phyloP scores from a whole-genome alignment of 2,888 invertebrate genomes.

The Neoascia interrupta region DNA sequence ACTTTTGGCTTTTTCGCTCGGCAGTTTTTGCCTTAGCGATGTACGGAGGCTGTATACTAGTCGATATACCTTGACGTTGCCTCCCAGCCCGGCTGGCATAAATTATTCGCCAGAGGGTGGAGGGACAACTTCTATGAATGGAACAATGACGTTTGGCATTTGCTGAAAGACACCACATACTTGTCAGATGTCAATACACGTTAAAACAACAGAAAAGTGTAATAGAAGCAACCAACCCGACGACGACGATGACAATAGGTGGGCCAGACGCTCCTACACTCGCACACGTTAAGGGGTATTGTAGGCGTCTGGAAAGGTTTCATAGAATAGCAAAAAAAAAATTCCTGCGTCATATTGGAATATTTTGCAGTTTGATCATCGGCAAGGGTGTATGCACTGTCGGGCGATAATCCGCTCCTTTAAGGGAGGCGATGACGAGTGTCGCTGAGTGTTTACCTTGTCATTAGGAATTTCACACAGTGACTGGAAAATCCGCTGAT shows the following conservation, averaged over 20 bases:
- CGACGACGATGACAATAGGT: not conserved
- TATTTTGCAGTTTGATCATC: too few relatives aligned
- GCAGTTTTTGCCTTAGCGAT: too few relatives aligned
- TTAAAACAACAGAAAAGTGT: conserved; percentile 6
- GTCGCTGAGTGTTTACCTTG: conserved; percentile 25
- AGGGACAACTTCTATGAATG: not conserved
- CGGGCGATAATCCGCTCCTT: not conserved
- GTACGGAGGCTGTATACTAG: too few relatives aligned
- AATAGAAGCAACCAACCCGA: not conserved
- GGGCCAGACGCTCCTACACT: too few relatives aligned
- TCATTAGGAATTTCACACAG: conserved; percentile 46
- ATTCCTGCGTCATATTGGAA: conserved; percentile 35
- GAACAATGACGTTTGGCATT: conserved; percentile 13
- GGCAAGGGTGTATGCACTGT: conserved; percentile 8
- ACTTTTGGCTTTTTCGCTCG: conserved; percentile 18
- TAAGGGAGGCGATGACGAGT: conserved; percentile 1
- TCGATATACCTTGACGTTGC: too few relatives aligned
- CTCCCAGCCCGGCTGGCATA: not conserved
- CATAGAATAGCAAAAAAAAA: conserved; percentile 15
- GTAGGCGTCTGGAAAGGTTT: conserved; percentile 20
- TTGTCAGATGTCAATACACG: conserved; percentile 21
- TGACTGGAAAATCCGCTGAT: conserved; percentile 50
- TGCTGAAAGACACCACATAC: conserved; percentile 20
- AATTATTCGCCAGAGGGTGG: not conserved
- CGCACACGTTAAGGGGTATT: too few relatives aligned